Evolutionary conservation across 2,113 vertebrate species (phyloP), one percentile per base, ranked within the genome.

Genomic region (Macrotis lagotis): DNA sequence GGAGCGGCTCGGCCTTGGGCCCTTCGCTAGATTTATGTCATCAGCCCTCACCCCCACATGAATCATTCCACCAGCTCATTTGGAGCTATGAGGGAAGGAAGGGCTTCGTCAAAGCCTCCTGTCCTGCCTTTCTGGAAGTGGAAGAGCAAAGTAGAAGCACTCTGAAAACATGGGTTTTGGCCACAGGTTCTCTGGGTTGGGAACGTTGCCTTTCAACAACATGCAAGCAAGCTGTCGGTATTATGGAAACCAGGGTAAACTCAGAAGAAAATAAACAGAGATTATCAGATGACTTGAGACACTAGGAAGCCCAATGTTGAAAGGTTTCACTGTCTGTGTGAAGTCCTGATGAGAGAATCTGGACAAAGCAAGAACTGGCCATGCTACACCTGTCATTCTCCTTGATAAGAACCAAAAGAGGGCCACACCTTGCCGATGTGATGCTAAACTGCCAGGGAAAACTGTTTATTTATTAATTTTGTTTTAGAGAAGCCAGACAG

Each of bases 1-100:
- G 92, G 94, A 97, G 94, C 98, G 97, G 97, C 90, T 97, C 97
- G 96, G 96, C 97, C 97, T 98, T 94, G 97, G 97, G 96, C 97
- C 94, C 95, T 97, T 96, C 92, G 97, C 94, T 96, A 98, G 98
- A 98, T 98, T 99, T 98, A 98, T 98, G 98, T 98, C 98, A 97
- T 97, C 97, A 96, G 96, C 98, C 94, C 97, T 92, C 97, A 97
- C 97, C 96, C 96, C 93, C 90, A 48, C 92, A 98, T 98, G 98
- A 98, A 98, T 99, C 98, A 98, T 98, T 96, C 96, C 95, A 95
- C 94, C 95, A 97, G 98, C 96, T 98, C 97, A 97, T 97, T 98
- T 97, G 97, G 95, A 97, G 96, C 97, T 98, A 98, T 98, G 97
- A 96, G 98, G 94, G 97, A 98, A 97, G 90, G n/a, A n/a, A n/a